Conservation (phyloP, 2,113 vertebrate species). For the Gallinago paraguaiae region DNA sequence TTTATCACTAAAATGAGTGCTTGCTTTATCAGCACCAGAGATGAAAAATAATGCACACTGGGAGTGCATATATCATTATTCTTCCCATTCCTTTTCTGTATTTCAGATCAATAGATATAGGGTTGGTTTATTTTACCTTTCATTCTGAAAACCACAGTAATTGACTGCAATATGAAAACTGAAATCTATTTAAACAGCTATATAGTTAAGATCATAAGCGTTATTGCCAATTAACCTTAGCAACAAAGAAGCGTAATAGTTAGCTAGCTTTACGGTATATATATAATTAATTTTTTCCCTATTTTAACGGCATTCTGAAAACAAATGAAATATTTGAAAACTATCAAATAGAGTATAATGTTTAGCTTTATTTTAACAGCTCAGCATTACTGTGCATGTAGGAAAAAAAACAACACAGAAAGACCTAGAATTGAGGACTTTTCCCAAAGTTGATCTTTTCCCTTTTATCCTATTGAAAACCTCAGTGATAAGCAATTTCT, state of each 20-base stretch:
- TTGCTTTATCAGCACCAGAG: constrained; percentile 25
- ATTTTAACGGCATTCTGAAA: neutral
- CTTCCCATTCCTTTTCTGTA: neutral
- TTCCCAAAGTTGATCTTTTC: neutral
- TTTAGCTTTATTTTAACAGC: neutral
- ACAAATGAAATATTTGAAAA: neutral
- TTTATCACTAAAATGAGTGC: constrained; percentile 36
- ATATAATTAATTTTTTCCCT: neutral
- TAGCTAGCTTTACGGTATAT: neutral
- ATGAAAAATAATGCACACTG: constrained; percentile 23
- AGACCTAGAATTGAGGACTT: neutral
- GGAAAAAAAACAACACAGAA: neutral
- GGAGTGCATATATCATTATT: neutral
- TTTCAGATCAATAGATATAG: neutral
- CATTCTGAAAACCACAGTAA: neutral
- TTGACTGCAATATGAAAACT: neutral
- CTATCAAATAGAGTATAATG: neutral
- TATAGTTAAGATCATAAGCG: neutral
- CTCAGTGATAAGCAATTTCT: neutral
- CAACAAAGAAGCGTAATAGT: neutral
- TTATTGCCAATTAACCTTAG: neutral
- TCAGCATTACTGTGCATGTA: neutral
- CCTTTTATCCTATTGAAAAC: neutral
- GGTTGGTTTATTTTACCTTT: neutral
- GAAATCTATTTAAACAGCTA: neutral